Conservation (phyloP, 2,113 vertebrate genomes). For the Pogona vitticeps region DNA sequence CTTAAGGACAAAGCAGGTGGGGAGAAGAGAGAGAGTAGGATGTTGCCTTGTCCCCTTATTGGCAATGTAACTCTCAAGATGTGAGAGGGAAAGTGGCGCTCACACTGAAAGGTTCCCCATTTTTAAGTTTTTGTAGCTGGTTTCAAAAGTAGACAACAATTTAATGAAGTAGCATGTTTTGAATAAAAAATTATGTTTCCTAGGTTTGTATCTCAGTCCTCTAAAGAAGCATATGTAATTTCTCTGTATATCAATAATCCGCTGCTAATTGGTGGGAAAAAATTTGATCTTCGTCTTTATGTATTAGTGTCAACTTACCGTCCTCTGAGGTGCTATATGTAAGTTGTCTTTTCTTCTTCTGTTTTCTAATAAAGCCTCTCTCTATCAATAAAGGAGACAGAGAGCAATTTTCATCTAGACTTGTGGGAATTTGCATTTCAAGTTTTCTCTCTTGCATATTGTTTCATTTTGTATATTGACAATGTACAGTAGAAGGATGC, state of each 20-base stretch:
- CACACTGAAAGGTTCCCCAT: background rate
- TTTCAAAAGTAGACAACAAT: background rate
- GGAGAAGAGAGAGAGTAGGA: background rate
- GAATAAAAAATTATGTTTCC: background rate
- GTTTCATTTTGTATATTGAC: background rate
- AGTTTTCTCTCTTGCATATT: background rate
- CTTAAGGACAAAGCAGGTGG: background rate
- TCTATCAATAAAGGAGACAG: background rate
- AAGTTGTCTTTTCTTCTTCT: constrained; percentile 46
- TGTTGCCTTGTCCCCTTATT: background rate
- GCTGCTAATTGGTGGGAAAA: constrained; percentile 93
- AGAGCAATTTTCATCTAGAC: background rate
- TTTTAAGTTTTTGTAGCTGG: background rate
- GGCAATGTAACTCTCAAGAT: background rate
- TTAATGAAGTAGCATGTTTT: background rate
- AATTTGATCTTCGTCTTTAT: constrained; percentile 96
- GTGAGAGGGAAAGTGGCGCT: background rate
- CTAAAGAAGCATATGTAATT: constrained; percentile 96
- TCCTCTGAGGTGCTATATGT: constrained; percentile 97
- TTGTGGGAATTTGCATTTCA: background rate
- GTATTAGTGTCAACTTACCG: constrained; percentile 95
- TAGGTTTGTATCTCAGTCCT: constrained; percentile 89
- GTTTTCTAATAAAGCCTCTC: background rate
- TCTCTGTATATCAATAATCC: constrained; percentile 97
- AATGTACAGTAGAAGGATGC: background rate